Evolutionary conservation across 2,113 vertebrate genomes (phyloP), one percentile per base, ranked within the genome.

Genomic region (Aspiorhynchus laticeps): DNA sequence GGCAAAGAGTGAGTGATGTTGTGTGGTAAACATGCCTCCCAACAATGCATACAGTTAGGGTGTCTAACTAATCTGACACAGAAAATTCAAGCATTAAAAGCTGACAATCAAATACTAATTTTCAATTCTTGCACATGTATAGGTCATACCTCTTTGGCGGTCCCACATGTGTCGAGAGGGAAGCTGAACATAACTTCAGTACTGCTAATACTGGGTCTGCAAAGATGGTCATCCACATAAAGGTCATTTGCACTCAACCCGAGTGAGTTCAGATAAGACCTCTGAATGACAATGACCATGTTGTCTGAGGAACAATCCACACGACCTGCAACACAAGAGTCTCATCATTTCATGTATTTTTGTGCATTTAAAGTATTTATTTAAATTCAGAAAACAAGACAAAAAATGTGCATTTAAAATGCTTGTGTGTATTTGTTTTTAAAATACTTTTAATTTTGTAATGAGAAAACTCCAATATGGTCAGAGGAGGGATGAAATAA

Each of bases 101-200:
- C 19, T 75, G 71, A 38, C 21, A 11, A 21, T 7, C 46, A 48
- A 2, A 3, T 48, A 48, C 46, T 14, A 48, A 48, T 48, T 48
- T 48, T 48, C 12, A 14, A 63, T 93, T 71, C 31, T 33, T 17
- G 8, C 33, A 38, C 15, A 19, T 28, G 48, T 48, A 2, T 78
- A 78, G 26, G 19, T 36, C 53, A 38, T 91, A 95, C 95, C 91
- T 87, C 65, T 69, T 88, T 95, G 31, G 65, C 17, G 79, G 95
- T 98, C 31, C 97, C 96, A 87, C 97, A 98, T 71, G 80, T 87
- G 85, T 90, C 83, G 17, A 96, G 81, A 2, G 94, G 94, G 87
- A 97, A 95, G 33, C 87, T 93, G 90, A 98, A 98, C 24, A 93
- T 89, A 87, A 97, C 91, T 1, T 96, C 84, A 5, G 91, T 91